A percentile compares a stretch with the other conserved stretches of the same genome.
These are phyloP conservation scores for Neomorphus geoffroyi DNA, from an alignment of 2,797 vertebrate genomes.

Conservation along the genomic window DNA sequence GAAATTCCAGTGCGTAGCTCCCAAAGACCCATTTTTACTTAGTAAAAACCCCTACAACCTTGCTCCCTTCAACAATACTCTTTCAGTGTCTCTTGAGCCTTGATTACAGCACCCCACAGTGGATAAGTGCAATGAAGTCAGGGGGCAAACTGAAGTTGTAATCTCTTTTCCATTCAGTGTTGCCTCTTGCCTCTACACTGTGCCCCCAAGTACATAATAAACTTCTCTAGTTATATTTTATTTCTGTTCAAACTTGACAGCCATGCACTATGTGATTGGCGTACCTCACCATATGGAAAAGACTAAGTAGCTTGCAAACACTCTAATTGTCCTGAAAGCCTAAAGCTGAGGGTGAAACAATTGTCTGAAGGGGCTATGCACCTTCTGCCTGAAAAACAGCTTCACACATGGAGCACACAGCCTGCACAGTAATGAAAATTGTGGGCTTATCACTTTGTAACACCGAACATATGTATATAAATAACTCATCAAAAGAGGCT, in stretches of 20 bases:
- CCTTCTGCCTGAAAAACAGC: neutral
- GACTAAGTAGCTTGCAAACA: neutral
- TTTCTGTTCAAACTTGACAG: neutral
- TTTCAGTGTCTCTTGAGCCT: neutral
- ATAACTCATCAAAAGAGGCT: neutral
- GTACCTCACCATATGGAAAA: neutral
- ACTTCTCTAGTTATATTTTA: neutral
- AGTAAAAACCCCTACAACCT: neutral
- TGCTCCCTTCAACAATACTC: neutral
- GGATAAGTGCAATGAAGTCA: neutral
- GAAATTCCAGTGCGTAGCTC: neutral
- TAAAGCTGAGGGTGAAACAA: neutral
- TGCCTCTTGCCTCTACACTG: neutral
- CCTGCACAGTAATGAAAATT: neutral
- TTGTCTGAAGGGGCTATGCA: neutral
- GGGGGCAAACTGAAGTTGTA: neutral
- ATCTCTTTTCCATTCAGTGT: neutral
- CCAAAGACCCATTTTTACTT: neutral
- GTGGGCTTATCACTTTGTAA: neutral
- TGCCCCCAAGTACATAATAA: neutral
- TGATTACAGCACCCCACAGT: conserved; percentile 16
- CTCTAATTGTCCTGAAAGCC: fast-evolving
- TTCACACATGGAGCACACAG: neutral
- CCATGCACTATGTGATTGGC: fast-evolving
- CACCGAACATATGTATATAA: neutral